Conservation (phyloP, 2,888 invertebrate genomes). For the Drosophila monieri region DNA sequence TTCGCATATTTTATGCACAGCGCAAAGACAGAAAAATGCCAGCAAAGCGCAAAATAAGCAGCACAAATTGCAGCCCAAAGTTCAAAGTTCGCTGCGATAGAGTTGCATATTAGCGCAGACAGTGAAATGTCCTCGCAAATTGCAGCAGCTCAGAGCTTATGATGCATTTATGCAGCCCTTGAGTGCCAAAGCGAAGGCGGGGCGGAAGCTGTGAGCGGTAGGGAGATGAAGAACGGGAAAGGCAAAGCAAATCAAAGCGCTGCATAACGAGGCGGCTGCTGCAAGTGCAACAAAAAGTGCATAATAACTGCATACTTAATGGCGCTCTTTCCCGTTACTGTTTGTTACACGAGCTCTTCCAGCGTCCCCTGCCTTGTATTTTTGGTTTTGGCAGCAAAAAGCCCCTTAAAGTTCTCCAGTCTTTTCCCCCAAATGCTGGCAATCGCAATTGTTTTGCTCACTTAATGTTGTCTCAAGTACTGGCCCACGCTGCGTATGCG, state of each 20-base stretch:
- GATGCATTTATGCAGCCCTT: conserved; percentile 75
- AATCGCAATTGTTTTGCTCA: conserved; percentile 38
- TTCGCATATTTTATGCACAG: conserved; percentile 76
- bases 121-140: conserved; percentile 71
- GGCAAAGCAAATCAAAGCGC: conserved; percentile 59
- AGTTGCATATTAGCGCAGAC: conserved; percentile 69
- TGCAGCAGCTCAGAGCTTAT: conserved; percentile 66
- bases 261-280: conserved; percentile 66
- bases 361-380: background rate
- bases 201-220: background rate
- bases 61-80: conserved; percentile 63
- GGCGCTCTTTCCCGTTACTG: conserved; percentile 52
- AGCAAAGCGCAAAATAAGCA: conserved; percentile 74
- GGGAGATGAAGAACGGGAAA: conserved; percentile 4
- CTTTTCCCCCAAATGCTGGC: conserved; percentile 38
- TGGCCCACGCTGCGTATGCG: conserved; percentile 28
- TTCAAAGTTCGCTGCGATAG: conserved; percentile 65
- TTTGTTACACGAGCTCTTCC: conserved; percentile 17
- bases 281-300: conserved; percentile 74
- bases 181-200: conserved; percentile 46
- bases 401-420: conserved; percentile 16
- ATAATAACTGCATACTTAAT: conserved; percentile 76
- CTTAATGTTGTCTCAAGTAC: conserved; percentile 44
- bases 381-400: background rate
- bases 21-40: conserved; percentile 60